Conservation (phyloP, 2,888 invertebrate genomes). For the Noctua janthe region DNA sequence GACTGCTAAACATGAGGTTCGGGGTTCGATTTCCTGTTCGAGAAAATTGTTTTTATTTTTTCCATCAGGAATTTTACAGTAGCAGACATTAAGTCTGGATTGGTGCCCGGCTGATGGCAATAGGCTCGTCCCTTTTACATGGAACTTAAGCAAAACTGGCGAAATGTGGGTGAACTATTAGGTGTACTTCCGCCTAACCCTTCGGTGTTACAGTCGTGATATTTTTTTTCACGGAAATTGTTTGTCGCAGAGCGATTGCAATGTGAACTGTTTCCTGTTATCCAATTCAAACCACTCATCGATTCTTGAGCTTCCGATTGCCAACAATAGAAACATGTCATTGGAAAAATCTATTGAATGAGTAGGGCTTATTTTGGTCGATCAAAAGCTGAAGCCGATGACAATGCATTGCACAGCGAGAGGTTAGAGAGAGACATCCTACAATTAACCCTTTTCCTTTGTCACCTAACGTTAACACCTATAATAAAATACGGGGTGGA, state of each 20-base stretch:
- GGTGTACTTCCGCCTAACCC: background rate
- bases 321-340: no score
- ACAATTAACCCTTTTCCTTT: slow-evolving; percentile 15
- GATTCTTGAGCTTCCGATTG: background rate
- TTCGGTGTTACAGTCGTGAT: background rate
- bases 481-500: slow-evolving; percentile 14
- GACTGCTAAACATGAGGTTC: background rate
- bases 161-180: background rate
- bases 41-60: background rate
- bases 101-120: background rate
- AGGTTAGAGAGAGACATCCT: slow-evolving; percentile 14
- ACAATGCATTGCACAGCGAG: slow-evolving; percentile 1
- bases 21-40: background rate
- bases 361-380: background rate
- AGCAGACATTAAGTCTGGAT: background rate
- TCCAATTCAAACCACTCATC: background rate
- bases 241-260: background rate
- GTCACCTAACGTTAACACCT: background rate
- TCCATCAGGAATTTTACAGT: background rate
- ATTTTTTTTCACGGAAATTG: background rate
- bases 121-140: background rate
- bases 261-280: background rate
- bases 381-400: background rate
- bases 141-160: background rate
- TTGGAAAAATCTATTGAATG: background rate